A percentile compares a stretch with the other conserved stretches of the same genome.
Evolutionary conservation across 1,140 invertebrate species (phyloP).

Genomic region (Bombus waltoni): DNA sequence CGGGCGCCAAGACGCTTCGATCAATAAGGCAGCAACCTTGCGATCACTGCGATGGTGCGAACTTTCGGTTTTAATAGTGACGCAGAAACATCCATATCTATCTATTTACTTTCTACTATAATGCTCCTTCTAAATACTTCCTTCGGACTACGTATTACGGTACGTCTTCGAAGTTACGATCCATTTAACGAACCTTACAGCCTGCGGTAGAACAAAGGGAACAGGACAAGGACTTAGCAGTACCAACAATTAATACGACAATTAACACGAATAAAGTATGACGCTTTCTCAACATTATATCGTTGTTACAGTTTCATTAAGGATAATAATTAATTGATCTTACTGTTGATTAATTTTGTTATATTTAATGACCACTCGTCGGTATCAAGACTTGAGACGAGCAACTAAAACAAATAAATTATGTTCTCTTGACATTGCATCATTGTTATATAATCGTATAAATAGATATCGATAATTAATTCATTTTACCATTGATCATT

Average conservation of each 20-base stretch:
- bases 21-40: constrained; percentile 64
- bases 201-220: background rate
- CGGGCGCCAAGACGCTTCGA: constrained; percentile 51
- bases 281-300: too few species aligned
- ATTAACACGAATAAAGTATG: too few species aligned
- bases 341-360: too few species aligned
- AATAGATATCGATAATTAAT: background rate
- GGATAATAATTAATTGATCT: too few species aligned
- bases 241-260: too few species aligned
- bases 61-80: constrained; percentile 49
- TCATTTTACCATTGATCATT: background rate
- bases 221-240: background rate
- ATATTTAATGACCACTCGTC: too few species aligned
- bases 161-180: background rate
- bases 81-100: background rate
- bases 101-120: background rate
- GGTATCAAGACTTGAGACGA: background rate
- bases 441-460: background rate
- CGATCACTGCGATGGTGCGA: constrained; percentile 39
- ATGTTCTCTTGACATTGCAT: background rate
- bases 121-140: background rate
- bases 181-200: background rate
- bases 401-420: background rate
- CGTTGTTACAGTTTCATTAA: too few species aligned
- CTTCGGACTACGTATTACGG: background rate